Percentiles rank a stretch among this genome's conserved stretches.
Conservation (phyloP, 2,113 vertebrate species). For the Nycticryphes semicollaris region DNA sequence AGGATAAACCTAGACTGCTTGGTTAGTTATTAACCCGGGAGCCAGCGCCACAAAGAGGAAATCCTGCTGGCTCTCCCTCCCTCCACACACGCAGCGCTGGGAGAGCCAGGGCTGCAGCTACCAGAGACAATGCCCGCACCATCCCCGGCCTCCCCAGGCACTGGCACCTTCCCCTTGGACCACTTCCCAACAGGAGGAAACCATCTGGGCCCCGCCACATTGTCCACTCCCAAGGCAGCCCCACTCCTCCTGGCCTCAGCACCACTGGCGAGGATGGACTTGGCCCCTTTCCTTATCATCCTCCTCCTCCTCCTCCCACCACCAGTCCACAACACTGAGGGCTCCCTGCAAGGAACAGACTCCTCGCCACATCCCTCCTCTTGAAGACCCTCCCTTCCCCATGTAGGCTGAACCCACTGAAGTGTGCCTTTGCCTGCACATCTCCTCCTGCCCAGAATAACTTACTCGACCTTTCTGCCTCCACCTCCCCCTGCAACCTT, state of each 20-base stretch:
- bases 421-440: not conserved
- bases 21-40: slow-evolving; percentile 48
- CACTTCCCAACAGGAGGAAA: not conserved
- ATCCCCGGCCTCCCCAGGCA: rapidly evolving
- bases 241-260: rapidly evolving
- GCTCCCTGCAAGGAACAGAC: not conserved
- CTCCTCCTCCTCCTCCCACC: not conserved
- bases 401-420: not conserved
- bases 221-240: not conserved
- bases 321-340: rapidly evolving
- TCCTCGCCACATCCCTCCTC: not conserved
- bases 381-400: not conserved
- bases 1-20: slow-evolving; percentile 43
- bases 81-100: not conserved
- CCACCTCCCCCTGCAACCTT: slow-evolving; percentile 14
- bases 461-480: slow-evolving; percentile 1
- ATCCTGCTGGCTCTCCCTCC: slow-evolving; percentile 50
- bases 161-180: not conserved
- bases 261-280: not conserved
- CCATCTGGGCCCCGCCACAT: not conserved
- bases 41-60: slow-evolving; percentile 33
- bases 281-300: not conserved
- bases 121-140: not conserved
- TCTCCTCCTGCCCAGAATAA: not conserved
- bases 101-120: not conserved